phyloP scores from a whole-genome alignment of 2,797 vertebrate species.

The Epinephelus malabaricus region DNA sequence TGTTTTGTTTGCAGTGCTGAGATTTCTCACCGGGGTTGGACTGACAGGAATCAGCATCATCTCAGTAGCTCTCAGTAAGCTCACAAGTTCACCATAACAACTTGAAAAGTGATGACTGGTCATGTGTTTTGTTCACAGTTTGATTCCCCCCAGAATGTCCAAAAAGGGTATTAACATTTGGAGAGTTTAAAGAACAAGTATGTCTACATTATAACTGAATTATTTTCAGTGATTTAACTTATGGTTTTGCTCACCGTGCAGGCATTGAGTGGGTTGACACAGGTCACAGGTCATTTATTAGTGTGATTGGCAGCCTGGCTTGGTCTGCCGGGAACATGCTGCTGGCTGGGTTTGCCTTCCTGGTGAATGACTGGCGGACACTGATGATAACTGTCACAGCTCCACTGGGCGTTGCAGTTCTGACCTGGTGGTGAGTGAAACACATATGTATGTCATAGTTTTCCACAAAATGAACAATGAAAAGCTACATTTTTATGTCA shows the following conservation, averaged over 20 bases:
- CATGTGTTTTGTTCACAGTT: neutral
- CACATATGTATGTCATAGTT: neutral
- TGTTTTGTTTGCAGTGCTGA: slow-evolving; percentile 73
- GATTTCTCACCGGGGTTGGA: slow-evolving; percentile 81
- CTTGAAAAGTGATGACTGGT: too few relatives aligned
- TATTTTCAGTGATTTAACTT: too few relatives aligned
- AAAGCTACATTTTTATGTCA: neutral
- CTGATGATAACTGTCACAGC: slow-evolving; percentile 80
- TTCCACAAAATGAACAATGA: neutral
- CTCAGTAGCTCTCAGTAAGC: slow-evolving; percentile 78
- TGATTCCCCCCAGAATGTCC: neutral
- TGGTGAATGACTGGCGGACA: slow-evolving; percentile 78
- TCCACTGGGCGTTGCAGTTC: slow-evolving; percentile 85
- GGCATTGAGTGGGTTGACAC: slow-evolving; percentile 84
- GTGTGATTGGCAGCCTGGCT: slow-evolving; percentile 73
- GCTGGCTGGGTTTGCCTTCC: slow-evolving; percentile 77
- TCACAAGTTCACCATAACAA: fast-evolving
- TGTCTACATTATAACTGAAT: too few relatives aligned
- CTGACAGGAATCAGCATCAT: slow-evolving; percentile 77
- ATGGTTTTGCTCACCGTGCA: slow-evolving; percentile 16
- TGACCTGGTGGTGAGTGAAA: slow-evolving; percentile 89
- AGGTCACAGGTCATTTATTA: slow-evolving; percentile 71
- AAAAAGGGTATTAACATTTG: too few relatives aligned
- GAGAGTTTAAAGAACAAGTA: too few relatives aligned
- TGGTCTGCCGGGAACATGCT: slow-evolving; percentile 82